Base-by-base conservation (phyloP, 2,888 invertebrate genomes). In the Amphipoea oculea region DNA sequence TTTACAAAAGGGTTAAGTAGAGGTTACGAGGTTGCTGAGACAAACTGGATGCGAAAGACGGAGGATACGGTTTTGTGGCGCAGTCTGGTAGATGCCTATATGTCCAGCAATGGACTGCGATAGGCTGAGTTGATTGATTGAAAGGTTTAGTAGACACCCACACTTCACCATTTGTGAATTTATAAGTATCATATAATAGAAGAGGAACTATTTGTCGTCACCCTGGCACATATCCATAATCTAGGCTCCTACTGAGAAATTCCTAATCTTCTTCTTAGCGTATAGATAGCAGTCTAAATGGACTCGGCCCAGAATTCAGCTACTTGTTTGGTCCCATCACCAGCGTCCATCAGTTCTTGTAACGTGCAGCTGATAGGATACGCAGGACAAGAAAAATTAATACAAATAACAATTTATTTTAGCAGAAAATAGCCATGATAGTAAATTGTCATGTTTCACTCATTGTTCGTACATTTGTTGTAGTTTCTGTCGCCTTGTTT, bases 401-500 rank as follows among this genome's bases (percentile, higher is more conserved):
- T 29, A 14, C 4, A 7, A 1, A 29, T 54, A 0, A 29, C 23
- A 75, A 75, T 17, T 17, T 9, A n/a, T 20, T 29, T 48, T 9
- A 48, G 17, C 5, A 48, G 1, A 62, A 74, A 48, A 14, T 51
- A 76, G 36, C 23, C 14, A 17, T 17, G 4, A 1, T 40, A 40
- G 5, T 1, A 54, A 67, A 23, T 60, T 51, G 0, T 36, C 9
- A 17, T 23, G 40, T 65, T 70, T 67, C 20, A 14, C 60, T 14
- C 14, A 67, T 78, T 71, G 60, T 79, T 79, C 51, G 40, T 6
- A 57, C n/a, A 80, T 66, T 79, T 80, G 4, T 12, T 3, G 48
- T 42, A 71, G 42, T 63, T 74, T 57, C 51, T 63, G 85, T 81
- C 29, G 3, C 72, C 62, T 63, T 42, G 40, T 75, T 86, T 83